phyloP scores from a whole-genome alignment of 2,888 invertebrate genomes.

The Mesorhabditis spiculigera region DNA sequence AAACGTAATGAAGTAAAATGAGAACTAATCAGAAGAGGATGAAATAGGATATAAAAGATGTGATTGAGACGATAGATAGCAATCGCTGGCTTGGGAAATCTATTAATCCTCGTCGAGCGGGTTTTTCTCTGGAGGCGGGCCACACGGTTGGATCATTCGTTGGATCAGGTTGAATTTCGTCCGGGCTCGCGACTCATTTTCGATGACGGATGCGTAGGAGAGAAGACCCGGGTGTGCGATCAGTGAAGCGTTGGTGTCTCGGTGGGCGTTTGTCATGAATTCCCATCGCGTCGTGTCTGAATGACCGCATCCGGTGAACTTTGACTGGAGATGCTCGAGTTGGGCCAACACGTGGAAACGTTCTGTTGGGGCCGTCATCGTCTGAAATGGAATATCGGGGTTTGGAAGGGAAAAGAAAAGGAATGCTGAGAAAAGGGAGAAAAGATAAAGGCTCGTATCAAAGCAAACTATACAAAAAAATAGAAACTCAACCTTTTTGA shows the following conservation, averaged over 20 bases:
- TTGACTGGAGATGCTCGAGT: conserved; percentile 95
- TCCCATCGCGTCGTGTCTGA: conserved; percentile 95
- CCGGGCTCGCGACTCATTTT: conserved; percentile 87
- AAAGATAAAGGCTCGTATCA: no score
- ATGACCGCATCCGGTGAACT: conserved; percentile 95
- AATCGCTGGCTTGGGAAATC: no score
- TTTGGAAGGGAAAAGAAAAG: background rate
- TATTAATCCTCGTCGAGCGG: conserved; percentile 44
- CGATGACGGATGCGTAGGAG: conserved; percentile 87
- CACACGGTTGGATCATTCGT: conserved; percentile 96
- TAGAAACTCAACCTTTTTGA: no score
- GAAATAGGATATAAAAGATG: no score
- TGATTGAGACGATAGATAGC: no score
- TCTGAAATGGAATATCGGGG: background rate
- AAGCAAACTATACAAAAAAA: no score
- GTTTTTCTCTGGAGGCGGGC: conserved; percentile 82
- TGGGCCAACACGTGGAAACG: conserved; percentile 98
- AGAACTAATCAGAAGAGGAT: background rate
- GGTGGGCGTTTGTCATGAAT: conserved; percentile 81
- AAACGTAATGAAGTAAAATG: background rate
- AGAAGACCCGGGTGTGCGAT: conserved; percentile 83
- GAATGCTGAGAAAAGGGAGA: no score
- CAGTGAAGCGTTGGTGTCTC: conserved; percentile 75
- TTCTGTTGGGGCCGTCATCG: conserved; percentile 66
- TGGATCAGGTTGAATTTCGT: conserved; percentile 94